A percentile compares a stretch with the other conserved stretches of the same genome.
Conservation (phyloP, 2,113 vertebrate species). For the Neofelis nebulosa region DNA sequence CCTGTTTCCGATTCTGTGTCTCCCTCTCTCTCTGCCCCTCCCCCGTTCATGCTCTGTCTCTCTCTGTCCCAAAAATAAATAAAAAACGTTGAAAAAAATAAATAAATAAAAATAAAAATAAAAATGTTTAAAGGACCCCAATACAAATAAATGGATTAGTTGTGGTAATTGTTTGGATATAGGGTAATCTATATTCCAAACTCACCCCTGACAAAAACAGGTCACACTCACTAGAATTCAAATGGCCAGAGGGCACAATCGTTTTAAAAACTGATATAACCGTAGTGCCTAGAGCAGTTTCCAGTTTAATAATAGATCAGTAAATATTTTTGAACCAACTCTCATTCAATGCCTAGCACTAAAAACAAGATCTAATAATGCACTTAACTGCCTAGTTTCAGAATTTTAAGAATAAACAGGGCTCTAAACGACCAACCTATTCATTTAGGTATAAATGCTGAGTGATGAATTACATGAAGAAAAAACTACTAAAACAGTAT, state of each 20-base stretch:
- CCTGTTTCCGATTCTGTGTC: too few relatives aligned
- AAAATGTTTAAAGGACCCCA: not conserved
- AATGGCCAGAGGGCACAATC: not conserved
- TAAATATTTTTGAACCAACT: constrained; percentile 36
- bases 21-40: too few relatives aligned
- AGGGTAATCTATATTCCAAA: not conserved
- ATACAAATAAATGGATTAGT: not conserved
- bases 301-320: not conserved
- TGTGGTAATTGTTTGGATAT: not conserved
- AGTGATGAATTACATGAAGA: not conserved
- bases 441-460: not conserved
- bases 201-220: not conserved
- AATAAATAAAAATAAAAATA: too few relatives aligned
- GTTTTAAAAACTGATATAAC: not conserved
- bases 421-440: not conserved
- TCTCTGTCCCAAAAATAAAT: too few relatives aligned
- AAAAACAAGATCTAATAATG: not conserved
- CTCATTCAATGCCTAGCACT: not conserved
- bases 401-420: constrained; percentile 17
- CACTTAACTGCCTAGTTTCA: not conserved
- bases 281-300: not conserved
- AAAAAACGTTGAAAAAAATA: too few relatives aligned
- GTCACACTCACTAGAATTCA: not conserved
- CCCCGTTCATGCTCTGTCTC: too few relatives aligned
- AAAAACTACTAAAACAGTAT: constrained; percentile 19